Base-by-base conservation (phyloP, 1,140 invertebrate species). In the Daktulosphaira vitifoliae region DNA sequence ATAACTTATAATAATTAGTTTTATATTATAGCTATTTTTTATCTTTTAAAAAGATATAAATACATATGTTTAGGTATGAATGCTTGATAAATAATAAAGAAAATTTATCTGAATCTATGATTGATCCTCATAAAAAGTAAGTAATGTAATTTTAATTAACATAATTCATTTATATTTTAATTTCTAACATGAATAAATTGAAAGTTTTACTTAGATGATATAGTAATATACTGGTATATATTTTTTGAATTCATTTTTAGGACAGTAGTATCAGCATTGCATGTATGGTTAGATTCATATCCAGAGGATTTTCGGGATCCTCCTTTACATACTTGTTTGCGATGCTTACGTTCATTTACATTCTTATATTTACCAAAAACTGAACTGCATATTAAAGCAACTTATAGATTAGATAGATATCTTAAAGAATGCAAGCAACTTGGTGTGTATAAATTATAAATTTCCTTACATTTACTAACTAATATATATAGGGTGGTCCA, bases 261-360 rank as follows among this genome's bases (percentile, higher is more conserved):
- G 77, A 93, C 92, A 62, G 81, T 97, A 70, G 82, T 89, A 67
- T 85, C 87, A 67, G 87, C 92, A 66, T 79, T 98, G 65, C 89
- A 95, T 73, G 92, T 98, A 7, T 99, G 96, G 96, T 76, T 98
- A 69, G 95, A 98, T 75, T 89, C 89, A 48, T 98, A 96, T 74
- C 88, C 92, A 42, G 93, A 97, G 76, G 96, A 99, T 76, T 98
- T 97, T 81, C 84, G 86, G 52, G 87, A 92, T 69, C 82, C 87
- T n/a, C 90, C 92, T 42, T 81, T 83, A 69, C 88, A 90, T 76
- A 80, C 84, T n/a, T 82, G 85, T 68, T 82, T 97, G 66, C 78
- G 82, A 50, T 83, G 89, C 74, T 80, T 97, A 56, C 81, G 93
- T 65, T 81, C 85, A 54, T 95, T 96, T 76, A 90, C 89, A 62